Percentiles rank a stretch among this genome's conserved stretches.
These are phyloP conservation scores for Drosophila nannoptera DNA, from an alignment of 1,140 invertebrate genomes.

Conservation along the genomic window DNA sequence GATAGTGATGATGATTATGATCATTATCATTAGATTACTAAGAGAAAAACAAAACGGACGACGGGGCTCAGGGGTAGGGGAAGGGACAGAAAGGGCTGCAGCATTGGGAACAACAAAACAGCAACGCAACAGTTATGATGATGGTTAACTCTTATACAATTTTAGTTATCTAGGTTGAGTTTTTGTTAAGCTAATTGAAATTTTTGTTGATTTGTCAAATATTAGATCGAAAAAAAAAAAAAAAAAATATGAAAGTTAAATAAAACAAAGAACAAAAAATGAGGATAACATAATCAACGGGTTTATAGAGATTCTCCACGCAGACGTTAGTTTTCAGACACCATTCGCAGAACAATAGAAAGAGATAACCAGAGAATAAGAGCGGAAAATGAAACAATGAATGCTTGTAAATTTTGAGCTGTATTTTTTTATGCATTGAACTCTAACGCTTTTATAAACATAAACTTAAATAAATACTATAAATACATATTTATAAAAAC, in stretches of 20 bases:
- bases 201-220: slow-evolving; percentile 40
- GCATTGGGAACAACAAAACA: background rate
- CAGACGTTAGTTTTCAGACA: slow-evolving; percentile 18
- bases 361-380: slow-evolving; percentile 2
- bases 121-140: slow-evolving; percentile 1
- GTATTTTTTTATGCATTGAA: slow-evolving; percentile 20
- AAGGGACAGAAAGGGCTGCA: background rate
- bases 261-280: background rate
- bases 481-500: slow-evolving; percentile 27
- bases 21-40: too few species aligned
- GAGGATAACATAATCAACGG: slow-evolving; percentile 14
- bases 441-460: slow-evolving; percentile 31
- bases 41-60: too few species aligned
- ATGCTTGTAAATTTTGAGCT: slow-evolving; percentile 27
- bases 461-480: slow-evolving; percentile 25
- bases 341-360: slow-evolving; percentile 6
- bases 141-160: slow-evolving; percentile 17
- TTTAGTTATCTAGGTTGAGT: slow-evolving; percentile 23
- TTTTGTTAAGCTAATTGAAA: slow-evolving; percentile 27
- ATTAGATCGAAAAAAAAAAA: slow-evolving; percentile 17
- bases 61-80: too few species aligned
- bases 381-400: slow-evolving; percentile 4
- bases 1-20: too few species aligned
- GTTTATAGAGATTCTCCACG: background rate
- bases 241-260: slow-evolving; percentile 31